Percentiles rank a stretch among this genome's conserved stretches.
Evolutionary conservation across 2,888 invertebrate genomes (phyloP).

Genomic region (Polyploca ridens): DNA sequence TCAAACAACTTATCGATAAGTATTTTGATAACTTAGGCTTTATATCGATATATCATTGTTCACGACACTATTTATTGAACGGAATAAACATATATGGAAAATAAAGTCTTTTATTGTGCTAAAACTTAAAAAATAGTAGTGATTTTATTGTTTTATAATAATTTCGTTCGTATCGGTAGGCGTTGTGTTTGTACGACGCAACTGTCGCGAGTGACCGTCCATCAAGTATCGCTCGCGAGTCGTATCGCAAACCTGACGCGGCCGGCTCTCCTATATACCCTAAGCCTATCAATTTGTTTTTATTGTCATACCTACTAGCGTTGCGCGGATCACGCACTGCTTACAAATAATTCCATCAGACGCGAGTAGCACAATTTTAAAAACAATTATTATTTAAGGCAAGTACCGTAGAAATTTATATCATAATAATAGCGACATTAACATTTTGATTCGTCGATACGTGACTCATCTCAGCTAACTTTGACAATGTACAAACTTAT

Average conservation of each 20-base stretch:
- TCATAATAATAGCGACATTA: background rate
- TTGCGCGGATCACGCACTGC: constrained; percentile 26
- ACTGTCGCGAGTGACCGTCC: background rate
- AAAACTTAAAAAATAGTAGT: constrained; percentile 1
- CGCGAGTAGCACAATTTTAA: constrained; percentile 11
- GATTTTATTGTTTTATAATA: constrained; percentile 1
- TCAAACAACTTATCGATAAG: constrained; percentile 32
- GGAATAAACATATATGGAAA: constrained; percentile 26
- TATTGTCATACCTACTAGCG: constrained; percentile 67
- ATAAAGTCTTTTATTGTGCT: constrained; percentile 18
- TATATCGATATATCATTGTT: constrained; percentile 13
- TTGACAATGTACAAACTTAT: constrained; percentile 10
- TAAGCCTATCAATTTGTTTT: constrained; percentile 43
- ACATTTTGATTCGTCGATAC: background rate
- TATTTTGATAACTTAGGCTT: constrained; percentile 20
- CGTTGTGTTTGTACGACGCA: constrained; percentile 20
- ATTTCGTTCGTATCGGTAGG: constrained; percentile 20
- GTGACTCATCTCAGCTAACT: background rate
- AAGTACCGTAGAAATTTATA: constrained; percentile 3
- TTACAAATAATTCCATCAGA: constrained; percentile 31
- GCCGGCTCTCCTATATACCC: constrained; percentile 22
- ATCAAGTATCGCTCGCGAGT: background rate
- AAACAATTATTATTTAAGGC: constrained; percentile 8
- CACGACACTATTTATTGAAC: constrained; percentile 31
- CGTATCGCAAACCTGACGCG: background rate